These are phyloP conservation scores for Gortyna flavago DNA, from an alignment of 2,888 invertebrate genomes.

Conservation along the genomic window DNA sequence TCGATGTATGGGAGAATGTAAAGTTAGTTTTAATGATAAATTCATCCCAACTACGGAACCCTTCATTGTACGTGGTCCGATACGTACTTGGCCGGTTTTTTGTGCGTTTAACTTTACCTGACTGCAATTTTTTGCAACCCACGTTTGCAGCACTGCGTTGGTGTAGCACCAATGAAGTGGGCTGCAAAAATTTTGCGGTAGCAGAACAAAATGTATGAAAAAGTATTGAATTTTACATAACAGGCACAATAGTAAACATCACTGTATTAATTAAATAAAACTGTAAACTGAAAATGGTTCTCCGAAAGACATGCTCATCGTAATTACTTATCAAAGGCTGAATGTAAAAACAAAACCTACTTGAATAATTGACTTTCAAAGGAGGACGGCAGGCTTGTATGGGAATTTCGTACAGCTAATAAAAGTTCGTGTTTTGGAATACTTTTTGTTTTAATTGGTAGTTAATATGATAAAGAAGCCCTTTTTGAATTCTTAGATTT, in stretches of 20 bases:
- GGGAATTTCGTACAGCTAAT: no score
- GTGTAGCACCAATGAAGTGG: not conserved
- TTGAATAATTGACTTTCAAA: conserved; percentile 1
- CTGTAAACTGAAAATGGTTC: not conserved
- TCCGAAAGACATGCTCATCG: not conserved
- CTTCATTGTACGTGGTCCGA: not conserved
- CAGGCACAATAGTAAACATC: not conserved
- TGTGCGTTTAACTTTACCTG: not conserved
- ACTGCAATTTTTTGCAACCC: not conserved
- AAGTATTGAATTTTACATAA: not conserved
- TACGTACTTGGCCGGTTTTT: not conserved
- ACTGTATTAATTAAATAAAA: not conserved
- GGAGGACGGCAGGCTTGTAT: no score
- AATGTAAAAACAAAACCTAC: not conserved
- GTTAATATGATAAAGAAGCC: no score
- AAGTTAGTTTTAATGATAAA: not conserved
- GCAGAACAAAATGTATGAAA: not conserved
- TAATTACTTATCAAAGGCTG: not conserved
- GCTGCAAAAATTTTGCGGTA: not conserved
- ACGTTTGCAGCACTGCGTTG: not conserved
- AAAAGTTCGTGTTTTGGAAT: no score
- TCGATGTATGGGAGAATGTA: not conserved
- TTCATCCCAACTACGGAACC: not conserved
- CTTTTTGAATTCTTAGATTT: no score
- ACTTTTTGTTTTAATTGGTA: no score